Conservation (phyloP, 2,113 vertebrate species). For the Pelvicachromis taeniatus region DNA sequence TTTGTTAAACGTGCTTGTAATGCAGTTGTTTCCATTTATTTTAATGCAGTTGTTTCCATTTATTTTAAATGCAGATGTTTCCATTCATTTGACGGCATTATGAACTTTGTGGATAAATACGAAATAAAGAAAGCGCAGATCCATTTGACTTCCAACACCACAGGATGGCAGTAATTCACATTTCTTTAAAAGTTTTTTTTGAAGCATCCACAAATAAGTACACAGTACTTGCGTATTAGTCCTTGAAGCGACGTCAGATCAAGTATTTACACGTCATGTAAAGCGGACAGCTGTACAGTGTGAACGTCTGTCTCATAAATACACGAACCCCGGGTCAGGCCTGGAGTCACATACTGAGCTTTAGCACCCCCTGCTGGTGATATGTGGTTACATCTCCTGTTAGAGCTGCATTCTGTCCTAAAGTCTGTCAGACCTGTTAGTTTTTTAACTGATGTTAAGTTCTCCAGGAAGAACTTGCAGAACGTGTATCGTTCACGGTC, state of each 20-base stretch:
- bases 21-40: neutral
- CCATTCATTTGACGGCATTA: neutral
- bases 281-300: neutral
- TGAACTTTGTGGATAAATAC: accelerated
- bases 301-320: neutral
- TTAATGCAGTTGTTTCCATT: neutral
- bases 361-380: neutral
- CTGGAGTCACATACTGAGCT: neutral
- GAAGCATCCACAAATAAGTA: neutral
- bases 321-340: neutral
- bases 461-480: neutral
- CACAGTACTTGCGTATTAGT: too few relatives aligned
- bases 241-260: neutral
- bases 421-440: neutral
- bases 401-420: neutral
- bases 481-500: neutral
- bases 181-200: neutral
- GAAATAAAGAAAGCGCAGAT: neutral
- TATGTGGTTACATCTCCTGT: neutral
- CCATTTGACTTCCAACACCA: neutral
- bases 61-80: neutral
- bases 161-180: neutral
- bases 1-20: neutral
- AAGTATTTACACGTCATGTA: neutral
- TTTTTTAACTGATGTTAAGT: neutral